Percentiles rank a stretch among this genome's conserved stretches.
Evolutionary conservation across 1,140 invertebrate genomes (phyloP).

Genomic region (Anadara kagoshimensis): DNA sequence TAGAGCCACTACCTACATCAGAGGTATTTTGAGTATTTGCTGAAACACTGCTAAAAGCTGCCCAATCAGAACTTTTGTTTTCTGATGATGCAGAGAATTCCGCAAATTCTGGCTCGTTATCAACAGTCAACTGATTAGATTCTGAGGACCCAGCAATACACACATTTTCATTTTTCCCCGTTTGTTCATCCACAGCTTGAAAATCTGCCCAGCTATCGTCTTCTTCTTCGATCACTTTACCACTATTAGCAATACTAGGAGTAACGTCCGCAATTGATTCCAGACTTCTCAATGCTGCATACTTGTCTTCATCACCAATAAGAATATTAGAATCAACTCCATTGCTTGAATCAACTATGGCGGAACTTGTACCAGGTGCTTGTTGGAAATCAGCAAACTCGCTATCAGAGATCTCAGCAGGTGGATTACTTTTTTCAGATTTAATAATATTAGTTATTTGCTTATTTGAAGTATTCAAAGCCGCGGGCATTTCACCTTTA

Average conservation of each 20-base stretch:
- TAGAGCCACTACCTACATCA: conserved; percentile 12
- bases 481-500: not conserved
- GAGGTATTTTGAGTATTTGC: not conserved
- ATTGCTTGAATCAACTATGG: conserved; percentile 18
- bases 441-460: conserved; percentile 1
- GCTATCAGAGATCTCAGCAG: conserved; percentile 31
- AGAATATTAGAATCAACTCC: conserved; percentile 49
- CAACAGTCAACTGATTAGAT: not conserved
- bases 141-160: not conserved
- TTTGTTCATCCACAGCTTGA: conserved; percentile 26
- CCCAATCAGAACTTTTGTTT: conserved; percentile 28
- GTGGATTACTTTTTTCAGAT: not conserved
- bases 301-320: conserved; percentile 73
- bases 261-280: not conserved
- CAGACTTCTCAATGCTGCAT: conserved; percentile 71
- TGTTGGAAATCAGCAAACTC: conserved; percentile 61
- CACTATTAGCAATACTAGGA: conserved; percentile 21
- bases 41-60: conserved; percentile 11
- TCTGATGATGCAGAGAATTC: not conserved
- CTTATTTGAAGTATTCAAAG: conserved; percentile 7
- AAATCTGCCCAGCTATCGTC: conserved; percentile 71
- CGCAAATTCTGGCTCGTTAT: conserved; percentile 29
- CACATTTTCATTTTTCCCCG: not conserved
- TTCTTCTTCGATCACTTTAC: conserved; percentile 26
- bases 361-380: conserved; percentile 24